Conservation (phyloP, 2,797 vertebrate genomes). For the Okamejei kenojei region DNA sequence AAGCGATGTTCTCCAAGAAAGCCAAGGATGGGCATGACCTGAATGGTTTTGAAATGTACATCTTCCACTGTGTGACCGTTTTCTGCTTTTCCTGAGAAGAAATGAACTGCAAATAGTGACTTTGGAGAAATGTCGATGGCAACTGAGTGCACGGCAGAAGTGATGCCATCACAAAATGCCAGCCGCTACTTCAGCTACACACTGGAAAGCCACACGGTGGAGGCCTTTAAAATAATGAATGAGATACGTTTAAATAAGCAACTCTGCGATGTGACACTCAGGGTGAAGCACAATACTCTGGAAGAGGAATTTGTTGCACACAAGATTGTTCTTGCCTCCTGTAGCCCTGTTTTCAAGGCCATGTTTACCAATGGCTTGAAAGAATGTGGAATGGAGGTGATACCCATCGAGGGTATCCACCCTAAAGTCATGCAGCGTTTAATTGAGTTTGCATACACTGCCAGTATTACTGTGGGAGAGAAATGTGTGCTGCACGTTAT, state of each 20-base stretch:
- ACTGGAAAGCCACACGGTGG: slow-evolving; percentile 80
- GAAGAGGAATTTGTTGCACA: slow-evolving; percentile 83
- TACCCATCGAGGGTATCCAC: slow-evolving; percentile 87
- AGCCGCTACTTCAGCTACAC: slow-evolving; percentile 86
- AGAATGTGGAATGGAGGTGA: slow-evolving; percentile 83
- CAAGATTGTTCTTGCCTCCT: slow-evolving; percentile 84
- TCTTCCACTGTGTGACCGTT: neutral
- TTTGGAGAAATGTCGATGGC: slow-evolving; percentile 45
- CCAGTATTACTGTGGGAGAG: slow-evolving; percentile 89
- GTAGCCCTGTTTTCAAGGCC: slow-evolving; percentile 83
- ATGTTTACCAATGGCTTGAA: slow-evolving; percentile 88
- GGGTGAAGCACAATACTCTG: slow-evolving; percentile 71
- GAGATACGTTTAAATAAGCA: slow-evolving; percentile 75
- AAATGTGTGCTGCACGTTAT: slow-evolving; percentile 88
- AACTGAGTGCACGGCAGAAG: slow-evolving; percentile 85
- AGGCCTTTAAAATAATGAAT: slow-evolving; percentile 85
- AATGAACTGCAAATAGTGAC: neutral
- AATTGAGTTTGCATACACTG: slow-evolving; percentile 89
- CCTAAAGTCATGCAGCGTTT: slow-evolving; percentile 82
- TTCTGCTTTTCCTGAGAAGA: slow-evolving; percentile 31
- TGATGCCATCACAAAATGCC: slow-evolving; percentile 81
- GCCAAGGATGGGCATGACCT: slow-evolving; percentile 21
- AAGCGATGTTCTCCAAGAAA: slow-evolving; percentile 10
- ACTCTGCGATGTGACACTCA: slow-evolving; percentile 83
- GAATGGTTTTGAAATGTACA: neutral